Evolutionary conservation across 2,888 invertebrate species (phyloP).

Genomic region (Tillus elongatus): DNA sequence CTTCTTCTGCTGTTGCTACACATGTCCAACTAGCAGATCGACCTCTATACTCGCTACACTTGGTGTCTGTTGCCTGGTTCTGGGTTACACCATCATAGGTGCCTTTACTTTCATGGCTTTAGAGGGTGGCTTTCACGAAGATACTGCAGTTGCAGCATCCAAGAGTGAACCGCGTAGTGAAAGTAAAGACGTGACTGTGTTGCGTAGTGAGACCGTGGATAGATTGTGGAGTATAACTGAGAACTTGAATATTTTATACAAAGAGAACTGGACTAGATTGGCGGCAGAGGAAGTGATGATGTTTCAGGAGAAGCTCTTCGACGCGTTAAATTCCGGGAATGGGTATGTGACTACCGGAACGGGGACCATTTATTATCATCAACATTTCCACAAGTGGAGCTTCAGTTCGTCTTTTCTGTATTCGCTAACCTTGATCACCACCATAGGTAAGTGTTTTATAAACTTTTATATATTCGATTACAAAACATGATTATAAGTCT

Average conservation of each 20-base stretch:
- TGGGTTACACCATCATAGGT: slow-evolving; percentile 85
- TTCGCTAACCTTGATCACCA: slow-evolving; percentile 87
- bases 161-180: slow-evolving; percentile 48
- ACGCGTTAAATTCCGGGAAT: slow-evolving; percentile 34
- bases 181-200: slow-evolving; percentile 39
- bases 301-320: slow-evolving; percentile 61
- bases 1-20: slow-evolving; percentile 51
- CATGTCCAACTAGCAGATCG: slow-evolving; percentile 43
- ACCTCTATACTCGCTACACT: slow-evolving; percentile 68
- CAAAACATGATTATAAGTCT: too few species aligned
- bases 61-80: slow-evolving; percentile 71
- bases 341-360: slow-evolving; percentile 38
- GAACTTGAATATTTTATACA: slow-evolving; percentile 79
- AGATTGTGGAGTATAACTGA: slow-evolving; percentile 78
- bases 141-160: slow-evolving; percentile 57
- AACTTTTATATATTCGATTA: too few species aligned
- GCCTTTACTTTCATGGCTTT: slow-evolving; percentile 84
- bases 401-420: slow-evolving; percentile 89
- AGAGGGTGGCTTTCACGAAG: slow-evolving; percentile 52
- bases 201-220: slow-evolving; percentile 67
- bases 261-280: slow-evolving; percentile 83
- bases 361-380: slow-evolving; percentile 33
- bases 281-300: slow-evolving; percentile 81
- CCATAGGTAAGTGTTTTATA: slow-evolving; percentile 67
- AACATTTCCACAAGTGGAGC: slow-evolving; percentile 66